These are phyloP conservation scores for Parus major DNA, from an alignment of 2,113 vertebrate species.

Conservation along the genomic window DNA sequence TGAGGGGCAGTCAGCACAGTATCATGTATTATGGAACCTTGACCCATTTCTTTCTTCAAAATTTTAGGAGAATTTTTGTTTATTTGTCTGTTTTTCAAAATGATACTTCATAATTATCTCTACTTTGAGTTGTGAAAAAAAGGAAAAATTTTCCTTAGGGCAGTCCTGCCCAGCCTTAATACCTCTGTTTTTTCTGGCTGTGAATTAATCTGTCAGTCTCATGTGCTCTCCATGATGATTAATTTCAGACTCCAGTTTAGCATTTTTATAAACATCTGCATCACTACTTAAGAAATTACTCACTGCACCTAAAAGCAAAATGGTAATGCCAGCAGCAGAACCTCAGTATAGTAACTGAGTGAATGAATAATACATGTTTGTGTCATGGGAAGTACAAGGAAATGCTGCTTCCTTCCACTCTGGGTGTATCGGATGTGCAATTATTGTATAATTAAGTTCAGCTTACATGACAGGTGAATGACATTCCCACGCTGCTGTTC, in stretches of 20 bases:
- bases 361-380: conserved; percentile 40
- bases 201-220: background rate
- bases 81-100: background rate
- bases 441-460: conserved; percentile 44
- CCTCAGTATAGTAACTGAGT: background rate
- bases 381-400: conserved; percentile 4
- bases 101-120: background rate
- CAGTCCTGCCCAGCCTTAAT: background rate
- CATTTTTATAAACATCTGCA: conserved; percentile 27
- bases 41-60: background rate
- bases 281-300: conserved; percentile 30
- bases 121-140: background rate
- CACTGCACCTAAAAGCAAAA: conserved; percentile 27
- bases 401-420: conserved; percentile 30
- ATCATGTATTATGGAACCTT: background rate
- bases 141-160: background rate
- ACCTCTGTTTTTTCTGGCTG: background rate
- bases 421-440: background rate
- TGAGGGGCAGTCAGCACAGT: background rate
- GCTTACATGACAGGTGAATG: conserved; percentile 2
- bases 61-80: background rate
- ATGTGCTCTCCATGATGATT: background rate
- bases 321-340: background rate
- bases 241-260: background rate
- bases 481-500: background rate